Evolutionary conservation across 2,797 vertebrate species (phyloP).

Genomic region (Siniperca undulata): DNA sequence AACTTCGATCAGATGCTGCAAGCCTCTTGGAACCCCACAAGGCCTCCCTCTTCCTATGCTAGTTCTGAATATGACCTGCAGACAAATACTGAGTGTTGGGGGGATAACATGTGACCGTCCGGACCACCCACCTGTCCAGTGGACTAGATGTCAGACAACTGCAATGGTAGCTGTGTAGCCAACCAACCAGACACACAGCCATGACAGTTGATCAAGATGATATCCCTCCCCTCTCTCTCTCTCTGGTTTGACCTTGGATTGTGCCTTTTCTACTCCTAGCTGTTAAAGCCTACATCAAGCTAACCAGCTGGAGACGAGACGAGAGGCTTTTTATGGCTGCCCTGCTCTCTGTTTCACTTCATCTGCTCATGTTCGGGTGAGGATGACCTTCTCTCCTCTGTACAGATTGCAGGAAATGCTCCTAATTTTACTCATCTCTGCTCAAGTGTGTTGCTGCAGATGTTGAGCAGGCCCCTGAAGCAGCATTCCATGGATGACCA

Average conservation of each 20-base stretch:
- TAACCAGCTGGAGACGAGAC: conserved; percentile 56
- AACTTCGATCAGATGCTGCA: conserved; percentile 69
- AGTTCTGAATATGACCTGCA: conserved; percentile 33
- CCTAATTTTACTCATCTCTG: conserved; percentile 74
- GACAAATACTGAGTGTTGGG: conserved; percentile 37
- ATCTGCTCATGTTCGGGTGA: conserved; percentile 67
- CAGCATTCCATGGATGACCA: conserved; percentile 76
- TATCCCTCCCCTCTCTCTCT: conserved; percentile 40
- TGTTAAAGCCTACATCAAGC: conserved; percentile 60
- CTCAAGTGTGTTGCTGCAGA: conserved; percentile 71
- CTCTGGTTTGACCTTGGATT: conserved; percentile 69
- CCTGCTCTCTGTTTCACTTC: conserved; percentile 71
- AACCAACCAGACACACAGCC: conserved; percentile 51
- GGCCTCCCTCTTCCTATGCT: conserved; percentile 26
- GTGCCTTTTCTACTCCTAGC: conserved; percentile 42
- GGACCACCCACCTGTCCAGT: conserved; percentile 43
- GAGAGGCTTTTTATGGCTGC: conserved; percentile 60
- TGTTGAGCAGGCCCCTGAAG: conserved; percentile 71
- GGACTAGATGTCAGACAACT: conserved; percentile 37
- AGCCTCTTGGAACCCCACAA: conserved; percentile 51
- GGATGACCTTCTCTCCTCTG: conserved; percentile 67
- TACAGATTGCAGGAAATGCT: conserved; percentile 77
- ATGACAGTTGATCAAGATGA: conserved; percentile 66
- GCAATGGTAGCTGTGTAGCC: conserved; percentile 34
- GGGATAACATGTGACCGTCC: conserved; percentile 19